Evolutionary conservation across 2,888 invertebrate genomes (phyloP), one percentile per base, ranked within the genome.

Genomic region (Ecliptopera silaceata): DNA sequence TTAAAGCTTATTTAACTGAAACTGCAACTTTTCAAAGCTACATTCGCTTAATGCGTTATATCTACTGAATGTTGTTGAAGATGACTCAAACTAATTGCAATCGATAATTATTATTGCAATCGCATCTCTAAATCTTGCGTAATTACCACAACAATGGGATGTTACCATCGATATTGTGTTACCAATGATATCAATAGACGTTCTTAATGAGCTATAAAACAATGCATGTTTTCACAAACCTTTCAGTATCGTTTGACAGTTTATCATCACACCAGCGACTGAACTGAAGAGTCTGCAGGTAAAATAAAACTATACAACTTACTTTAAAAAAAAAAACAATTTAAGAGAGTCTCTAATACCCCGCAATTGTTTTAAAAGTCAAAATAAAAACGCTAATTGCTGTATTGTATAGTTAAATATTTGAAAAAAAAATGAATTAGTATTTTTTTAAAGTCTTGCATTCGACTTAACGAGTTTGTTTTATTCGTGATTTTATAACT

Each of bases 181-280:
- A 65, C 63, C 68, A 51, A 63, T 56, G 56, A 51, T 61, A 53
- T 61, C 56, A 59, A 46, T 56, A 56, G 38, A 11, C 5, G 50
- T 32, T n/a, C n/a, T n/a, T 15, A 17, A 26, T 15, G 53, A 46
- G 68, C 69, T 72, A 65, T 65, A 65, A 69, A 74, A 68, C 68
- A 59, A 56, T 55, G 64, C 59, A 48, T 50, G 50, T 55, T 64
- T 62, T 59, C 38, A 47, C 51, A 18, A 12, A 5, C 49, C 48
- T 38, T 59, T 64, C 64, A 72, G 68, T 63, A 42, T 31, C 42
- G 38, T 46, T 50, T 50, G 42, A 38, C 18, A 34, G 10, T 32
- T 51, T 17, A 26, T 13, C 20, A 41, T 17, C 32, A 20, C 34
- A 26, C 34, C n/a, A 31, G 18, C 18, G 20, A 20, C 18, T 26